Evolutionary conservation across 2,113 vertebrate species (phyloP).

Genomic region (Corvus hawaiiensis): DNA sequence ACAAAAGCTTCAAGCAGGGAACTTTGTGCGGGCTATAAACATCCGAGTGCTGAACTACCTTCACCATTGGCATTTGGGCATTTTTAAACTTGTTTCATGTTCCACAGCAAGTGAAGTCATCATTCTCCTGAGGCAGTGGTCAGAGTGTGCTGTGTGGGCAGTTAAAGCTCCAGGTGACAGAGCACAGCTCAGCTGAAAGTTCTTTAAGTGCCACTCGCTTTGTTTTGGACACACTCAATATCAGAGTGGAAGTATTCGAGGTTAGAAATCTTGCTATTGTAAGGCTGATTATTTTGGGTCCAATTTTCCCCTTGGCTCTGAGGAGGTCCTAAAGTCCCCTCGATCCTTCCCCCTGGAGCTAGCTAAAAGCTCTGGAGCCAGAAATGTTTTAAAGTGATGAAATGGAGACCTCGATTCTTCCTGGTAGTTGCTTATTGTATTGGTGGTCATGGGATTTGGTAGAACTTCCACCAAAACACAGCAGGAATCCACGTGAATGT

Average conservation of each 20-base stretch:
- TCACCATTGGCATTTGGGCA: background rate
- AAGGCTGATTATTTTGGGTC: background rate
- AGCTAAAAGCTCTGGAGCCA: background rate
- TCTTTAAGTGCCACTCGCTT: background rate
- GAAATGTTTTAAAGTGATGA: background rate
- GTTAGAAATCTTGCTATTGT: background rate
- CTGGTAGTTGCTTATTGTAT: slow-evolving; percentile 7
- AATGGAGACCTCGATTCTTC: background rate
- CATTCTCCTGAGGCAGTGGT: background rate
- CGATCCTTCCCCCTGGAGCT: background rate
- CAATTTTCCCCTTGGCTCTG: background rate
- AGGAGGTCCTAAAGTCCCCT: background rate
- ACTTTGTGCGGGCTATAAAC: background rate
- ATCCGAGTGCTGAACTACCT: rapidly evolving
- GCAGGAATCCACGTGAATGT: slow-evolving; percentile 41
- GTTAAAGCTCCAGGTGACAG: background rate
- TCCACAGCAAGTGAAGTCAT: background rate
- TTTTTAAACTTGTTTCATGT: background rate
- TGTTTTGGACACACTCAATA: background rate
- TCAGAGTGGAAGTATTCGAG: background rate
- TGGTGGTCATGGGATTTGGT: slow-evolving; percentile 9
- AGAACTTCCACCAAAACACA: slow-evolving; percentile 39
- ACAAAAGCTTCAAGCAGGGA: background rate
- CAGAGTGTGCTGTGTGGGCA: background rate
- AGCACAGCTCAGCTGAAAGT: background rate